Conservation (phyloP, 2,888 invertebrate genomes). For the Rhagophthalmus giganteus region DNA sequence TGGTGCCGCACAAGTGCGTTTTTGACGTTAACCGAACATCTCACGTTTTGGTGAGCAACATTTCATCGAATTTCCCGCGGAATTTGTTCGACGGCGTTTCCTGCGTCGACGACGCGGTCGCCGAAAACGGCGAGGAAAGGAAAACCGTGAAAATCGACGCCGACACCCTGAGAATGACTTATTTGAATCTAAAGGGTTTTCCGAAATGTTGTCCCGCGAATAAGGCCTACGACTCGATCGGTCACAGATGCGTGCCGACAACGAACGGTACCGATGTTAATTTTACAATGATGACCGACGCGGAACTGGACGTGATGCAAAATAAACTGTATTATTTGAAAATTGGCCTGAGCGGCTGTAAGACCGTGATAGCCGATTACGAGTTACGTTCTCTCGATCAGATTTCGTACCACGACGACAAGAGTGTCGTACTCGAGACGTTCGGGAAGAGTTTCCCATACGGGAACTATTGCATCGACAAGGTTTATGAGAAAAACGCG, state of each 20-base stretch:
- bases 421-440: conserved; percentile 1
- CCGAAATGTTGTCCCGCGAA: conserved; percentile 45
- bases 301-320: conserved; percentile 1
- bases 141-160: not conserved
- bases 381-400: conserved; percentile 4
- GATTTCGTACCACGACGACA: not conserved
- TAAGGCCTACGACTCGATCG: conserved; percentile 35
- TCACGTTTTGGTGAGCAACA: conserved; percentile 6
- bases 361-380: conserved; percentile 9
- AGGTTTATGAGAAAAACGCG: not conserved
- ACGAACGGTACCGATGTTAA: not conserved
- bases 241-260: conserved; percentile 36
- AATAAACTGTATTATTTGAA: conserved; percentile 2
- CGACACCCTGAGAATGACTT: not conserved
- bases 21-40: conserved; percentile 8
- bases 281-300: conserved; percentile 2
- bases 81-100: not conserved
- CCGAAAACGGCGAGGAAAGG: not conserved
- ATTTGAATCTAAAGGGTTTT: conserved; percentile 28
- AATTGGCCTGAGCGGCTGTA: conserved; percentile 6
- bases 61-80: conserved; percentile 7
- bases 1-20: conserved; percentile 1
- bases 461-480: conserved; percentile 15
- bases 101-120: conserved; percentile 7
- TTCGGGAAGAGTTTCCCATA: conserved; percentile 4